Evolutionary conservation across 1,140 invertebrate species (phyloP).

Genomic region (Pseudomyrmex sp.): DNA sequence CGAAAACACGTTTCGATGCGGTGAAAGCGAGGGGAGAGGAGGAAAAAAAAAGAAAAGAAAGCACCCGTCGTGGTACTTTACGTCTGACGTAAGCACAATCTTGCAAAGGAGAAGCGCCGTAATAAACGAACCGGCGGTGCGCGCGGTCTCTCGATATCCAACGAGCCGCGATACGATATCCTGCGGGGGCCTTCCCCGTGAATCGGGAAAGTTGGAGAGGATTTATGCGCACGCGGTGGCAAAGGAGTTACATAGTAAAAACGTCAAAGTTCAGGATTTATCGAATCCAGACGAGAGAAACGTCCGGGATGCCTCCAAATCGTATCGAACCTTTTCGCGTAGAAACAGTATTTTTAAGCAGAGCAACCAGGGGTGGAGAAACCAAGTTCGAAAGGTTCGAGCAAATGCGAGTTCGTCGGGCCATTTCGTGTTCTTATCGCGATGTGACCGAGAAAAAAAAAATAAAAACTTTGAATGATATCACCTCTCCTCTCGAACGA

Average conservation of each 20-base stretch:
- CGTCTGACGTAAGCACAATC: constrained; percentile 25
- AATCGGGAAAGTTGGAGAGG: constrained; percentile 21
- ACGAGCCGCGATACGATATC: not conserved
- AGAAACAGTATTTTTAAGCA: constrained; percentile 22
- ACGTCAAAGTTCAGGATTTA: constrained; percentile 56
- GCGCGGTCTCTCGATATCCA: not conserved
- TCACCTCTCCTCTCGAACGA: constrained; percentile 1
- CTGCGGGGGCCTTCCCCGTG: not conserved
- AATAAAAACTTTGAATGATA: constrained; percentile 13
- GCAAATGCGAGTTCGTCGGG: constrained; percentile 15
- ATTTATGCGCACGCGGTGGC: constrained; percentile 39
- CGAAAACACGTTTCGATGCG: constrained; percentile 42
- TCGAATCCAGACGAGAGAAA: constrained; percentile 29
- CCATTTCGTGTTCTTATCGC: not conserved
- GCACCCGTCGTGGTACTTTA: not conserved
- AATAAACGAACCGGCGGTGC: not conserved
- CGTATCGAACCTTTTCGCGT: constrained; percentile 10
- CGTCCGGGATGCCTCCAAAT: not conserved
- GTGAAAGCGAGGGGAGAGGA: no score
- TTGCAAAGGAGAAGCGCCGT: not conserved
- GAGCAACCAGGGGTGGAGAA: not conserved
- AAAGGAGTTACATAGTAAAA: constrained; percentile 50
- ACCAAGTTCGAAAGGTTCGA: not conserved
- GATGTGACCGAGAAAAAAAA: constrained; percentile 8
- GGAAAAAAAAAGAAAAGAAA: constrained; percentile 1